phyloP scores from a whole-genome alignment of 2,888 invertebrate genomes.

The Hyposoter dolosus region DNA sequence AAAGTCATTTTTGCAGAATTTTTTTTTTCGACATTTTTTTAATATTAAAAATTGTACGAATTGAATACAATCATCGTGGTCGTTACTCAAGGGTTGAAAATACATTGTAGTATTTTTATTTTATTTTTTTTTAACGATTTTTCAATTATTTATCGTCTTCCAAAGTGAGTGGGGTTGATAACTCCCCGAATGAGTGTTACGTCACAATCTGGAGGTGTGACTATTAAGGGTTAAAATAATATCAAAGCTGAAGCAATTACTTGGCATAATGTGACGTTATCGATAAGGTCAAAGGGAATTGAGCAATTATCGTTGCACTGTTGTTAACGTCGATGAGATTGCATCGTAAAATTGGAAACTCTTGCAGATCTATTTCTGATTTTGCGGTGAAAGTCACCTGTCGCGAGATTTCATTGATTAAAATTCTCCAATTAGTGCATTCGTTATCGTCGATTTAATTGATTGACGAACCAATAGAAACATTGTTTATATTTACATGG shows the following conservation, averaged over 20 bases:
- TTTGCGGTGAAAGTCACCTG: conserved; percentile 74
- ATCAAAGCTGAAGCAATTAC: conserved; percentile 75
- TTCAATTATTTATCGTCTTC: no score
- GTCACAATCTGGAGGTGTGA: no score
- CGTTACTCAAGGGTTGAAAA: no score
- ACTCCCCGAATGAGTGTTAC: no score
- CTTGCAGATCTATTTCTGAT: conserved; percentile 73
- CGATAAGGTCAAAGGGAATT: conserved; percentile 78
- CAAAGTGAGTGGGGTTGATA: no score
- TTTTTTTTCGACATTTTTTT: no score
- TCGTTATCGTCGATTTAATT: not conserved
- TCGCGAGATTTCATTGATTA: not conserved
- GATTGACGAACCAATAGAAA: not conserved
- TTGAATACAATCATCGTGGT: no score
- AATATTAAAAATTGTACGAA: no score
- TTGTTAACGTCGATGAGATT: conserved; percentile 75
- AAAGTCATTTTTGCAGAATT: no score
- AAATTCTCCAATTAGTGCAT: not conserved
- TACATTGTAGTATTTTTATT: no score
- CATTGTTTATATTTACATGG: conserved; percentile 67
- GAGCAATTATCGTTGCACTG: conserved; percentile 72
- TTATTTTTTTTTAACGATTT: no score
- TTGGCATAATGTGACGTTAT: conserved; percentile 73
- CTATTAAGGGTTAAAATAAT: not conserved
- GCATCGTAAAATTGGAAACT: conserved; percentile 75